Evolutionary conservation across 1,140 invertebrate species (phyloP), one percentile per base, ranked within the genome.

Genomic region (Bombus pyrosoma): DNA sequence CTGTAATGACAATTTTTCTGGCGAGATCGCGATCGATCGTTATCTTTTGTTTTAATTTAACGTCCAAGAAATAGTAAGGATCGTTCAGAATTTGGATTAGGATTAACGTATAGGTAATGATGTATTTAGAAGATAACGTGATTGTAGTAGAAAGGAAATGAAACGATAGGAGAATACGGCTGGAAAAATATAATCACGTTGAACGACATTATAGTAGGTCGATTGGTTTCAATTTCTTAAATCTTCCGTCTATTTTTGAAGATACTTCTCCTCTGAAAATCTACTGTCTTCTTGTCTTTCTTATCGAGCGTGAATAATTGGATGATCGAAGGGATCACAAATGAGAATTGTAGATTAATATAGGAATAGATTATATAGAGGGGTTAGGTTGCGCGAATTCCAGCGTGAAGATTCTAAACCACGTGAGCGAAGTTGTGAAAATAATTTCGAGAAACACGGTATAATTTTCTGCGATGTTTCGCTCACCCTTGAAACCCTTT

Each of bases 401-500:
- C 34, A 22, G 64, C 64, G 28, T 18, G 18, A 13, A 34, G 18
- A n/a, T 64, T 22, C 12, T 2, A 12, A 53, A 68, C 28, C 59
- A n/a, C 28, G 39, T 25, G 47, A 37, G 25, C 18, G 3, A 43
- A 69, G 59, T 18, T 32, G 22, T 53, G 32, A 39, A 37, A 53
- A 47, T 47, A 79, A 32, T 80, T 53, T 39, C 13, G 47, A 53
- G 47, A 53, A 53, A 8, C 47, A 10, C 28, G 62, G 62, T 66
- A 83, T 78, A 78, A 83, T 78, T 71, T 75, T 37, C 12, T 3
- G 28, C 15, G 18, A 43, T 82, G 59, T 78, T 53, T 83, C 64
- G 82, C 90, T 90, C 90, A 95, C 94, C 94, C 90, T 95, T 95
- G 86, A 95, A 95, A 41, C 94, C 94, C 88, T 95, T 95, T 86